These are phyloP conservation scores for Litoditis marina DNA, from an alignment of 2,888 invertebrate species.

Conservation along the genomic window DNA sequence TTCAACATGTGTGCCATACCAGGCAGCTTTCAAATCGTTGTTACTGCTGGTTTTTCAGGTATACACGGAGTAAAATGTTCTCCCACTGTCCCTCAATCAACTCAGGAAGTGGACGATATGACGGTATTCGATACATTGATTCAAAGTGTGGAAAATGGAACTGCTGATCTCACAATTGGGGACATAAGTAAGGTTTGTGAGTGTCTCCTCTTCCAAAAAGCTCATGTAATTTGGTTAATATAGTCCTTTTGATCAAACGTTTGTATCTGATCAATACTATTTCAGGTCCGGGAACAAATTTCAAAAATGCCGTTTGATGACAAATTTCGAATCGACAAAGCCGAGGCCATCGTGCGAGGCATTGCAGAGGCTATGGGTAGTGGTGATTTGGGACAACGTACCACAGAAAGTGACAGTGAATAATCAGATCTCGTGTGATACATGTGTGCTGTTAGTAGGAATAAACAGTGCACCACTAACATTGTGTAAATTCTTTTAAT, in stretches of 20 bases:
- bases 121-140: neutral
- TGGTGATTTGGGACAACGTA: too few species aligned
- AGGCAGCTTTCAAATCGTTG: too few species aligned
- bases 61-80: too few species aligned
- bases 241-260: too few species aligned
- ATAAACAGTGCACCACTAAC: too few species aligned
- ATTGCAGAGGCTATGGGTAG: too few species aligned
- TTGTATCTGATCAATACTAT: too few species aligned
- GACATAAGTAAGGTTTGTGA: neutral
- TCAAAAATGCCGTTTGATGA: neutral
- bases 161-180: neutral
- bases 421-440: neutral
- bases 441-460: too few species aligned
- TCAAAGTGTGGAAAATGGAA: neutral
- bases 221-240: neutral
- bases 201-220: neutral
- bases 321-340: constrained; percentile 3
- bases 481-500: too few species aligned
- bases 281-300: constrained; percentile 4
- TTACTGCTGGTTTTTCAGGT: too few species aligned
- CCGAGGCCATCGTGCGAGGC: neutral
- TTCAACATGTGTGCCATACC: neutral
- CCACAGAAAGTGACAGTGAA: too few species aligned
- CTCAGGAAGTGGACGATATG: neutral
- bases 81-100: too few species aligned